Conservation (phyloP, 2,113 vertebrate genomes). For the Prionailurus bengalensis region DNA sequence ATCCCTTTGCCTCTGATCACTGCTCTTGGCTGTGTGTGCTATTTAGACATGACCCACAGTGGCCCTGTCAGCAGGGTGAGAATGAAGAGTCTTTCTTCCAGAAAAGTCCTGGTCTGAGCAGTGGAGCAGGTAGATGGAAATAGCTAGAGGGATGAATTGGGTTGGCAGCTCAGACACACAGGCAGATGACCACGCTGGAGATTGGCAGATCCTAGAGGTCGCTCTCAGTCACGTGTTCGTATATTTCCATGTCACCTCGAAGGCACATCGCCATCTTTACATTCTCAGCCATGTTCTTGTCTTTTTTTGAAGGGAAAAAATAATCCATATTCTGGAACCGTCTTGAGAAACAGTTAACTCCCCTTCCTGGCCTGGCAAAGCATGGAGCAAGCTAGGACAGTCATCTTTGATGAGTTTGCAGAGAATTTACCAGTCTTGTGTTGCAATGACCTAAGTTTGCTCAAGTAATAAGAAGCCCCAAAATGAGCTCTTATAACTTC, state of each 20-base stretch:
- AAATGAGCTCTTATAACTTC: not conserved
- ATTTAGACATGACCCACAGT: not conserved
- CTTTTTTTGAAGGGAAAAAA: slow-evolving; percentile 23
- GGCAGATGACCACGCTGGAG: not conserved
- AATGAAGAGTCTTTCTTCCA: not conserved
- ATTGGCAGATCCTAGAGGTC: not conserved
- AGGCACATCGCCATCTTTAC: not conserved
- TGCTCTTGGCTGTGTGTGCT: not conserved
- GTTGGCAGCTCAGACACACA: not conserved
- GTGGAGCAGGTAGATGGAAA: not conserved
- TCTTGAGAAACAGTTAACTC: slow-evolving; percentile 40
- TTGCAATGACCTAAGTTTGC: not conserved
- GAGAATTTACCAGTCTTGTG: not conserved
- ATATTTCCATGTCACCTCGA: not conserved
- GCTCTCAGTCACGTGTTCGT: too few species aligned
- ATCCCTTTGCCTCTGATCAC: not conserved
- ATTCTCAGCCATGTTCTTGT: not conserved
- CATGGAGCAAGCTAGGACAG: not conserved
- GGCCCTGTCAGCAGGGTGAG: not conserved
- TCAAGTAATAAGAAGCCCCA: not conserved
- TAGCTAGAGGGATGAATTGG: not conserved
- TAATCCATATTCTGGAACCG: not conserved
- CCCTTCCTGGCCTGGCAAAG: not conserved
- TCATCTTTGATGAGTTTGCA: slow-evolving; percentile 3
- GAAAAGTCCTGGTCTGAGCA: not conserved